A percentile compares a stretch with the other conserved stretches of the same genome.
Evolutionary conservation across 2,113 vertebrate genomes (phyloP).

Genomic region (Dasyurus viverrinus): DNA sequence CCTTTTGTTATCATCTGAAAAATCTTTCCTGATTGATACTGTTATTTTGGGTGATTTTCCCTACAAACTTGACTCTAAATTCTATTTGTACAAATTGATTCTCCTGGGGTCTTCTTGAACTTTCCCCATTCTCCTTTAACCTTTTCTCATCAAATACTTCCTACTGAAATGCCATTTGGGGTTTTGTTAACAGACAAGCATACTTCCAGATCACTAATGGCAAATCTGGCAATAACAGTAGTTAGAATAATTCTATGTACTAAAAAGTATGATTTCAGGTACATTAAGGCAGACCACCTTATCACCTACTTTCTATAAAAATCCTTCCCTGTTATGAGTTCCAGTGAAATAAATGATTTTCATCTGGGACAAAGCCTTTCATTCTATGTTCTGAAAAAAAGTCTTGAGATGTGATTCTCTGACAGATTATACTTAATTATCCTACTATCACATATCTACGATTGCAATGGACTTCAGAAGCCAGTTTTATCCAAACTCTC

Average conservation of each 20-base stretch:
- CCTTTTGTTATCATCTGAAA: background rate
- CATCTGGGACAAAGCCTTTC: background rate
- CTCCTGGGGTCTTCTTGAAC: background rate
- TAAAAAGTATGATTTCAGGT: background rate
- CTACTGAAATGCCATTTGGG: background rate
- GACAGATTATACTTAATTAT: background rate
- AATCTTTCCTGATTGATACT: background rate
- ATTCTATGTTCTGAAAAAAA: background rate
- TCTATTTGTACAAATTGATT: background rate
- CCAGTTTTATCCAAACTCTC: background rate
- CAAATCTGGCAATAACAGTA: background rate
- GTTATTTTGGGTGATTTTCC: background rate
- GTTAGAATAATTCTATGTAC: background rate
- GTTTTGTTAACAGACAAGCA: background rate
- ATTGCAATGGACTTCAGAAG: background rate
- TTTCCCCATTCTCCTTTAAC: background rate
- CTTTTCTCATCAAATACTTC: background rate
- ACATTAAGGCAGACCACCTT: background rate
- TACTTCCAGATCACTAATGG: background rate
- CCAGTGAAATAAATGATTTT: background rate
- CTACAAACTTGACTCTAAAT: background rate
- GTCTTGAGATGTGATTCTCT: background rate
- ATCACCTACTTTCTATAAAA: background rate
- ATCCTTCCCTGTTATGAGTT: background rate
- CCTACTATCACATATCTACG: background rate